Base-by-base conservation (phyloP, 2,113 vertebrate species). In the Coptodon rendalli region DNA sequence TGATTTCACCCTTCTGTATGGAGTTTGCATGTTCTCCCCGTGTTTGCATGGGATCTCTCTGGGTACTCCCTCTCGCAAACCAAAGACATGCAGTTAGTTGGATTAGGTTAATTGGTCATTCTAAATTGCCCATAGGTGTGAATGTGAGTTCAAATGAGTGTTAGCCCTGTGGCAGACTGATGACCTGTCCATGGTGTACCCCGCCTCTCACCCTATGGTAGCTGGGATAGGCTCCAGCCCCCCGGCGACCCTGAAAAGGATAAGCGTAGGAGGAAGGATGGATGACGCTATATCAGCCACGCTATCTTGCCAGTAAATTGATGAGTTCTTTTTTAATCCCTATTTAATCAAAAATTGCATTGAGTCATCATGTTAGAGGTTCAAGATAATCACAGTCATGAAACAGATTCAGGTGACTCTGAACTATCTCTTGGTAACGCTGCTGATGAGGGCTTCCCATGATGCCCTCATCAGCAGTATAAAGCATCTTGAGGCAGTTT, bases 381-480 rank as follows among this genome's bases (percentile, higher is more conserved):
- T 84, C 17, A 19, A 38, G 17, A 81, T 82, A 81, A 87, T 86
- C 31, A 87, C 40, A 24, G 71, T 45, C 22, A 40, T 81, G 53
- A 66, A 38, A 66, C 31, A 12, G 36, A 36, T 36, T n/a, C 59
- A 0, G 59, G 59, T 36, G 59, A 66, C 61, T 38, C 31, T 66
- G 61, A 38, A 12, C 61, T 38, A 31, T 66, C 29, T 4, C 2
- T 82, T 12, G 14, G 17, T 36, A 11, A 36, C 4, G 2, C 31
- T n/a, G 17, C 63, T 40, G 11, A 38, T 68, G 36, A 40, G 63
- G 7, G 11, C 11, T 40, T 40, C 36, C 19, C 36, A 68, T 40
- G 34, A 40, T 40, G 34, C 11, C n/a, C n/a, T n/a, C n/a, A n/a
- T n/a, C n/a, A n/a, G n/a, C 36, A 68, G 36, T 24, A 40, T 24